Base-by-base conservation (phyloP, 2,797 vertebrate genomes). In the Cyprinella venusta region DNA sequence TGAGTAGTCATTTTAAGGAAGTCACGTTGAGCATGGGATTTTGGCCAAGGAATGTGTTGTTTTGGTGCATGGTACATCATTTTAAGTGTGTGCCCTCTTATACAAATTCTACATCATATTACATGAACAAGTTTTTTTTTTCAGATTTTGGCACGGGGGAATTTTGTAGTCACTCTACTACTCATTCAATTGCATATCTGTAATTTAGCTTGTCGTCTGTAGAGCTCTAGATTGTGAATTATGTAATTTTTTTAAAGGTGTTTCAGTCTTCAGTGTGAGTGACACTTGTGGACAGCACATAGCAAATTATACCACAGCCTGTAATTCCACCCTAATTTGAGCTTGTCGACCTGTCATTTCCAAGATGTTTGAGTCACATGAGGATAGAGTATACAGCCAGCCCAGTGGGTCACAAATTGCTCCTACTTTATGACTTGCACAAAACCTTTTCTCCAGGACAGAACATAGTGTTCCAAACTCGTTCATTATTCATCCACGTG, bases 251-350 rank as follows among this genome's bases (percentile, higher is more conserved):
- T 91, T 91, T 91, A 59, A 88, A 90, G 88, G 91, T 87, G 89
- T 93, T 91, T 92, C 92, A 90, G 87, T 87, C 87, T 91, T 91
- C 91, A 91, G 92, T 92, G 79, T 90, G 86, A 74, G 82, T 88
- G 91, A 88, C 92, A 86, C 87, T 89, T 85, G 89, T 65, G 76
- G 88, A 91, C 68, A 90, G 84, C 82, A 80, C 86, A 88, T 91
- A 93, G 91, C 88, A 92, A 91, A 88, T 89, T 88, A 87, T 87
- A 90, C 90, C 86, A 86, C 90, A 79, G 71, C 61, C 90, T 87
- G 89, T 91, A 94, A 92, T 88, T 92, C 91, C 87, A 90, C 90
- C 85, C 90, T 93, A 91, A 93, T 93, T 92, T 90, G 88, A 90
- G 86, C 70, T 89, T 91, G 92, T 91, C 88, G 82, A 82, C 65